Base-by-base conservation (phyloP, 92 coral and sea anemone genomes). In the Scolanthus callimorphus region DNA sequence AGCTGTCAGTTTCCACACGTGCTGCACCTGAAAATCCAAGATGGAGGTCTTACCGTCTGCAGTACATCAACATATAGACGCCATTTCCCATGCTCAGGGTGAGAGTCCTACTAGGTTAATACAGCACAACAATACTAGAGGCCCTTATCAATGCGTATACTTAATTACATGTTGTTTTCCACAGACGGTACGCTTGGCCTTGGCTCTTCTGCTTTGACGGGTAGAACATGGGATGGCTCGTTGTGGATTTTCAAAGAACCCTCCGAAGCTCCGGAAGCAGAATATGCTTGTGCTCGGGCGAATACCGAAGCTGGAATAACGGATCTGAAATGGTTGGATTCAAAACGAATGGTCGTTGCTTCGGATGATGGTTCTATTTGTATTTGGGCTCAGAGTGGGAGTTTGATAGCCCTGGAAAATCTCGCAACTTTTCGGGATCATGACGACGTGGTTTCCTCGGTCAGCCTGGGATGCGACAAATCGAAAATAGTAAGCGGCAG, bases 211-310 rank as follows among this genome's bases (percentile, higher is more conserved):
- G 72, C 85, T 12, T 38, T 92, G 69, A 89, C 94, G 17, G 98
- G 88, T 31, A 78, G 98, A 62, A 69, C 74, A 15, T 92, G 98
- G 98, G 85, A 85, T 69, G 98, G 98, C 24, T 88, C 91, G n/a
- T 55, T 92, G 22, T 92, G 98, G 98, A 51, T 85, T 28, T 92
- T 88, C 77, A 89, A 84, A 71, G 96, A 90, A 51, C 90, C 94
- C 13, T 81, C 88, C 9, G 82, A 78, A 65, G 98, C 98, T 2
- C 98, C 98, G 8, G 94, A 92, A 63, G 88, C 77, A 12, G 68
- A 82, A 17, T 84, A 82, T 57, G 80, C 96, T 47, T 79, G 86
- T 44, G 94, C 86, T 30, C 76, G 94, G 25, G 85, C 94, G 4
- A 55, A 73, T 0, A 88, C 98, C 20, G 79, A 76, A 53, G 77